Evolutionary conservation across 2,797 vertebrate genomes (phyloP).

Genomic region (Sandelia bainsii): DNA sequence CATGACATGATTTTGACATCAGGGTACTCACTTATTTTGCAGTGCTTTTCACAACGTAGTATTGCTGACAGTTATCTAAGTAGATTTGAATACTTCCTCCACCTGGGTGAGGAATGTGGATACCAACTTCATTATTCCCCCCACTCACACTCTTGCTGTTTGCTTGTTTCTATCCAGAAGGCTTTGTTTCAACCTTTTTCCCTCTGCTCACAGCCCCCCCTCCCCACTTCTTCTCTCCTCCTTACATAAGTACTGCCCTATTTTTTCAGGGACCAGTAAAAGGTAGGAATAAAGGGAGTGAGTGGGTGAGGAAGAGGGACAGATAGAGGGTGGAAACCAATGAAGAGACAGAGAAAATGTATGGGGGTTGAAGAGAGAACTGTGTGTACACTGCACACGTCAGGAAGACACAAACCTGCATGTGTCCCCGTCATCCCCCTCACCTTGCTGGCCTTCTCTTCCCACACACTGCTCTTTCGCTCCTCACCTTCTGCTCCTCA

Average conservation of each 20-base stretch:
- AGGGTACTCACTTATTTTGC: neutral
- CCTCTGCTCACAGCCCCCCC: slow-evolving; percentile 46
- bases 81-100: slow-evolving; percentile 19
- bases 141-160: slow-evolving; percentile 51
- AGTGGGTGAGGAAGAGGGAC: slow-evolving; percentile 75
- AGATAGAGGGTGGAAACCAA: slow-evolving; percentile 55
- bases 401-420: slow-evolving; percentile 69
- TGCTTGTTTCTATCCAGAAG: slow-evolving; percentile 62
- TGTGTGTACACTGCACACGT: slow-evolving; percentile 64
- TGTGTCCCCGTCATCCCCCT: slow-evolving; percentile 64
- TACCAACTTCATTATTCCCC: slow-evolving; percentile 62
- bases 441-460: slow-evolving; percentile 51
- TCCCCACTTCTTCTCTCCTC: slow-evolving; percentile 60
- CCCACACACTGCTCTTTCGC: slow-evolving; percentile 59
- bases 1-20: neutral
- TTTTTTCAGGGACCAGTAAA: slow-evolving; percentile 79
- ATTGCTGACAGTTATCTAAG: slow-evolving; percentile 10
- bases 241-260: slow-evolving; percentile 84
- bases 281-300: slow-evolving; percentile 73
- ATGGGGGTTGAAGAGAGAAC: slow-evolving; percentile 55
- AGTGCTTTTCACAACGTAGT: neutral
- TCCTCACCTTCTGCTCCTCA: slow-evolving; percentile 29
- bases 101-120: slow-evolving; percentile 31
- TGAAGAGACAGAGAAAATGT: slow-evolving; percentile 47
- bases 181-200: slow-evolving; percentile 61